These are phyloP conservation scores for Dipodomys ordii DNA, from an alignment of 2,113 vertebrate genomes.

Conservation along the genomic window DNA sequence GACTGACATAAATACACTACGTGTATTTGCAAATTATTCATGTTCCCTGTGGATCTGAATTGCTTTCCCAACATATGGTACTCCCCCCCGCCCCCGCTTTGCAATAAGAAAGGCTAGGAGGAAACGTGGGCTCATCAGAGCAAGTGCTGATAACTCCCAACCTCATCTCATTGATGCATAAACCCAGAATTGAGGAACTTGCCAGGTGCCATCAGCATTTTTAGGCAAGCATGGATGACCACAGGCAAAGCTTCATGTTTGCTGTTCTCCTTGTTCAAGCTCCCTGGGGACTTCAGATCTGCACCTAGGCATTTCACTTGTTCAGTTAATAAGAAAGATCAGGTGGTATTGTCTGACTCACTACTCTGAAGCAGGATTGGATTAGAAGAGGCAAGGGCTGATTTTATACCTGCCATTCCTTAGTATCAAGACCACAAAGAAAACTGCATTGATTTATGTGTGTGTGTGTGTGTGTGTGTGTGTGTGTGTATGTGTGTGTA, in stretches of 20 bases:
- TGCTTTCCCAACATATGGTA: neutral
- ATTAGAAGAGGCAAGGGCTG: constrained; percentile 35
- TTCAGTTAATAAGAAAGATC: neutral
- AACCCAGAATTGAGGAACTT: neutral
- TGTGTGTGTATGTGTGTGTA: no score
- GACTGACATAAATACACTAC: neutral
- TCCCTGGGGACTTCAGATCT: neutral
- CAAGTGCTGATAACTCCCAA: neutral
- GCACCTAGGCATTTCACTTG: neutral
- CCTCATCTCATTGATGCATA: neutral
- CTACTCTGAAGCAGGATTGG: neutral
- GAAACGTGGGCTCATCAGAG: neutral
- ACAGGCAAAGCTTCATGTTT: neutral
- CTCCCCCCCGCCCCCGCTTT: neutral
- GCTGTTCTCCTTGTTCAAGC: neutral
- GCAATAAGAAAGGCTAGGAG: neutral
- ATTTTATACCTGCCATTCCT: constrained; percentile 44
- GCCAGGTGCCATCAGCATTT: neutral
- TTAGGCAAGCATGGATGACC: neutral
- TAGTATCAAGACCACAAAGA: constrained; percentile 63
- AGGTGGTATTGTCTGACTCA: neutral
- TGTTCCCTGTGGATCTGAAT: neutral
- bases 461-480: no score
- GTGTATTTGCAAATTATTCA: constrained; percentile 13
- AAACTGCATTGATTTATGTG: neutral